A percentile compares a stretch with the other conserved stretches of the same genome.
These are phyloP conservation scores for Scaeva pyrastri DNA, from an alignment of 2,888 invertebrate genomes.

Conservation along the genomic window DNA sequence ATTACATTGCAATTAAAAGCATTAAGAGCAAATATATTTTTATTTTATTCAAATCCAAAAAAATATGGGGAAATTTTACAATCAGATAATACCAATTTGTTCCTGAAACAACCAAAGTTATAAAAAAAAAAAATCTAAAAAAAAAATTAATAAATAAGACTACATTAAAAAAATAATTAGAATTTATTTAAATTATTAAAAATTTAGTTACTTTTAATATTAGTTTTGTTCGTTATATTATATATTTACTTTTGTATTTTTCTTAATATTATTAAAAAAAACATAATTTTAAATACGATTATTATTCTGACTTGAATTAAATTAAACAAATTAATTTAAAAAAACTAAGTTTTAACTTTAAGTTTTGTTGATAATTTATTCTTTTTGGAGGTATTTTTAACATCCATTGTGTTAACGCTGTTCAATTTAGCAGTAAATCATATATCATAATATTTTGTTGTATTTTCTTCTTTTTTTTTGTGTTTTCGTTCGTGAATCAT, in stretches of 20 bases:
- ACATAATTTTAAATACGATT: neutral
- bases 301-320: slow-evolving; percentile 5
- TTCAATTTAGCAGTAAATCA: slow-evolving; percentile 62
- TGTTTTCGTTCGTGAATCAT: slow-evolving; percentile 40
- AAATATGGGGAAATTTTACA: slow-evolving; percentile 71
- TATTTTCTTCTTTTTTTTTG: slow-evolving; percentile 4
- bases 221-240: slow-evolving; percentile 48
- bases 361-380: slow-evolving; percentile 31
- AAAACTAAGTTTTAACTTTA: slow-evolving; percentile 27
- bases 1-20: slow-evolving; percentile 75
- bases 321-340: slow-evolving; percentile 5
- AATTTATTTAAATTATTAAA: slow-evolving; percentile 63
- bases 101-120: slow-evolving; percentile 84
- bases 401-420: slow-evolving; percentile 73
- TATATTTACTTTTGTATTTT: slow-evolving; percentile 45
- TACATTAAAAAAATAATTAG: slow-evolving; percentile 41
- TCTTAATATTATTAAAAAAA: slow-evolving; percentile 30
- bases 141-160: slow-evolving; percentile 64
- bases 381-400: slow-evolving; percentile 36
- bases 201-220: slow-evolving; percentile 64
- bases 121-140: slow-evolving; percentile 72
- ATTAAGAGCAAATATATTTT: slow-evolving; percentile 63
- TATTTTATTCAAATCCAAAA: slow-evolving; percentile 59
- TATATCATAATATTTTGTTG: slow-evolving; percentile 13
- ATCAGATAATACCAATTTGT: slow-evolving; percentile 76